Conservation (phyloP, 2,113 vertebrate species). For the Oxyura jamaicensis region DNA sequence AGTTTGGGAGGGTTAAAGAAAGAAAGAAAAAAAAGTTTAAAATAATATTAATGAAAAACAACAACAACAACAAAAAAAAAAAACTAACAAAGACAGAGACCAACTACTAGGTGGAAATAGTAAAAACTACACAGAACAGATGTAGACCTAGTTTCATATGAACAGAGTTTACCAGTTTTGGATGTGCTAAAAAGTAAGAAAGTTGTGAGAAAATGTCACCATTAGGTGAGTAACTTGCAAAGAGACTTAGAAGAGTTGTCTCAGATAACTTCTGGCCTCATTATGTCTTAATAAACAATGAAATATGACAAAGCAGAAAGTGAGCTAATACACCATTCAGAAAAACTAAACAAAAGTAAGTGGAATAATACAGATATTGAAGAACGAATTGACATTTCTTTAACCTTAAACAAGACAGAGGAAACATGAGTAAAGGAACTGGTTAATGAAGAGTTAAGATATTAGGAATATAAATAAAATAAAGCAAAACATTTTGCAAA, state of each 20-base stretch:
- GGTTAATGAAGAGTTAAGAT: not conserved
- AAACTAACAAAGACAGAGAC: not conserved
- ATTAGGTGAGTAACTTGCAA: not conserved
- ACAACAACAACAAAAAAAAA: too few relatives aligned
- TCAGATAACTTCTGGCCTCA: not conserved
- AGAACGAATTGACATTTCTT: not conserved
- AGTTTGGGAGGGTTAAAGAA: not conserved
- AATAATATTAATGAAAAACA: not conserved
- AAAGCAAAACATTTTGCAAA: not conserved
- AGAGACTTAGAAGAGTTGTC: not conserved
- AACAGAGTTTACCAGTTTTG: not conserved
- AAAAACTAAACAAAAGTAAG: not conserved
- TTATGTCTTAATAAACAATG: not conserved
- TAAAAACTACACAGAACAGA: not conserved
- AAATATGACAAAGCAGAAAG: not conserved
- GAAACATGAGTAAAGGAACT: not conserved
- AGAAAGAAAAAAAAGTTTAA: not conserved
- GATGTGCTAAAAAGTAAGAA: not conserved
- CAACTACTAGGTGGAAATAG: not conserved
- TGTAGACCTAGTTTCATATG: not conserved
- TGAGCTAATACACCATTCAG: not conserved
- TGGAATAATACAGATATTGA: not conserved
- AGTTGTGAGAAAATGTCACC: not conserved
- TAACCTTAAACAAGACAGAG: not conserved
- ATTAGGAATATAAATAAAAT: not conserved